A percentile compares a stretch with the other conserved stretches of the same genome.
These are phyloP conservation scores for Sebastes alutus DNA, from an alignment of 2,797 vertebrate species.

Conservation along the genomic window DNA sequence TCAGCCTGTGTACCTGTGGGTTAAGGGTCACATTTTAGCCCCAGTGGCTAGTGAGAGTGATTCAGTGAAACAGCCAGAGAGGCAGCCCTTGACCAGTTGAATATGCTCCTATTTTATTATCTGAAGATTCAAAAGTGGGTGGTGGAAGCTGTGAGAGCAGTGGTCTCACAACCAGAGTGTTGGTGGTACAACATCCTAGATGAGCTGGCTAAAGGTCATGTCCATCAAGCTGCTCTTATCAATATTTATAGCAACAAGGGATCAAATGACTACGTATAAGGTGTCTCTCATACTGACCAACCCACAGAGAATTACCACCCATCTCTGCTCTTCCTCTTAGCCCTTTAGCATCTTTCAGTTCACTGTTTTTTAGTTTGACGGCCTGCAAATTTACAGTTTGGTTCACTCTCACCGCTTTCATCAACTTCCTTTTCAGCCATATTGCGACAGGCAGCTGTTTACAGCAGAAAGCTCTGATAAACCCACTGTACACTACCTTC, in stretches of 20 bases:
- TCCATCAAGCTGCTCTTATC: background rate
- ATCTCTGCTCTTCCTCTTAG: background rate
- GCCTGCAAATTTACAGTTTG: background rate
- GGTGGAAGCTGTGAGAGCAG: background rate
- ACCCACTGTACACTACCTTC: background rate
- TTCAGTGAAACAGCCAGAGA: conserved; percentile 24
- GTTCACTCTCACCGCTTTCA: background rate
- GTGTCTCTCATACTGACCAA: background rate
- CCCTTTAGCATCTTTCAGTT: background rate
- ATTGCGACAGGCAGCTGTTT: background rate
- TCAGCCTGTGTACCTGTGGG: conserved; percentile 16
- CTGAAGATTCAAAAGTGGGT: conserved; percentile 22
- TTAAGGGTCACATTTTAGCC: conserved; percentile 33
- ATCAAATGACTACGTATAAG: background rate
- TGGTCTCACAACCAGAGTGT: background rate
- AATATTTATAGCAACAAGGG: background rate
- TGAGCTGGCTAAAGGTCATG: background rate
- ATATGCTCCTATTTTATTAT: conserved; percentile 32
- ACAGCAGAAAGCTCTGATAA: background rate
- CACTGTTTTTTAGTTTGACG: background rate
- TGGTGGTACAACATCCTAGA: background rate
- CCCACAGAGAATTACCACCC: background rate
- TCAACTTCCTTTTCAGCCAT: background rate
- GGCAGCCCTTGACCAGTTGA: conserved; percentile 19
- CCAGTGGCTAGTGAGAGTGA: background rate